These are phyloP conservation scores for Lepidocyrtoides sp. DNA, from an alignment of 2,888 invertebrate species.

Conservation along the genomic window DNA sequence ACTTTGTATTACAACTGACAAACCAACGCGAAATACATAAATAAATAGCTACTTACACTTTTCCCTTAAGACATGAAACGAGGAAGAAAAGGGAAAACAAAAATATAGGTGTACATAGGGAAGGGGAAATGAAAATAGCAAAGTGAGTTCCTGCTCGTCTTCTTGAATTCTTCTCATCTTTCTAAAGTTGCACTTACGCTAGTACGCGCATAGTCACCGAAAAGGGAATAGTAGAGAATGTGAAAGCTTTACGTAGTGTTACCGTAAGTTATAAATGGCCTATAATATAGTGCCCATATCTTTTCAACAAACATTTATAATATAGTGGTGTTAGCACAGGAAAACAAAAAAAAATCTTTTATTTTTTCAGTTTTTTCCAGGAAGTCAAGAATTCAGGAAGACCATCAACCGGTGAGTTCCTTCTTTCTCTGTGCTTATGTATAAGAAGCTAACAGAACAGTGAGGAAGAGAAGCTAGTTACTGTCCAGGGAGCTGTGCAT, in stretches of 20 bases:
- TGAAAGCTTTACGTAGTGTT: not conserved
- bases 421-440: not conserved
- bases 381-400: not conserved
- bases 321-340: not conserved
- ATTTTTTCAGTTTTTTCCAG: not conserved
- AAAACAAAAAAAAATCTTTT: slow-evolving; percentile 29
- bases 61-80: slow-evolving; percentile 61
- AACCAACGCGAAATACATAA: slow-evolving; percentile 80
- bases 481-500: slow-evolving; percentile 82
- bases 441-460: not conserved
- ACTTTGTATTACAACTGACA: slow-evolving; percentile 70
- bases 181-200: not conserved
- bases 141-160: not conserved
- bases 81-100: slow-evolving; percentile 14
- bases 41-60: slow-evolving; percentile 77
- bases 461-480: slow-evolving; percentile 63
- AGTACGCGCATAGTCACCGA: not conserved
- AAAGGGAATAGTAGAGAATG: not conserved
- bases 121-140: slow-evolving; percentile 50
- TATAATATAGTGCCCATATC: not conserved
- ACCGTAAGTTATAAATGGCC: not conserved
- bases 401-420: slow-evolving; percentile 39
- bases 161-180: not conserved
- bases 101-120: slow-evolving; percentile 4
- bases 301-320: not conserved